A percentile compares a stretch with the other conserved stretches of the same genome.
Conservation (phyloP, 1,140 invertebrate genomes). For the Rhyacophila brunnea region DNA sequence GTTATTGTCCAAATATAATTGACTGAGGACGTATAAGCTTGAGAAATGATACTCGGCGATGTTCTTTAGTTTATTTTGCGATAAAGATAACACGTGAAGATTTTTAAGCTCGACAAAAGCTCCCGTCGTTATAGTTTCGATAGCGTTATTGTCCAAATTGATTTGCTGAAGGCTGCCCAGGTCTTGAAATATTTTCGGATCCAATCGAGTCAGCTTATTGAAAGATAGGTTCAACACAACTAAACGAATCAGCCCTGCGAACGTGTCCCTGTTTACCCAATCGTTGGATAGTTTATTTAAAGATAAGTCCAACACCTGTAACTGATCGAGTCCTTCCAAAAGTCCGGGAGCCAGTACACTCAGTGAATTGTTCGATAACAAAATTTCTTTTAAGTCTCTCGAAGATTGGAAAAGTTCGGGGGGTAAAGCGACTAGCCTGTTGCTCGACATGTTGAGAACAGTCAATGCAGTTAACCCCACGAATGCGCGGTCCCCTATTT, state of each 20-base stretch:
- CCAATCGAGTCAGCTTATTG: constrained; percentile 70
- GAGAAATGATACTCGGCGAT: constrained; percentile 71
- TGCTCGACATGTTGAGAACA: constrained; percentile 74
- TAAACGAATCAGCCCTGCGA: constrained; percentile 70
- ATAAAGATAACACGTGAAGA: constrained; percentile 71
- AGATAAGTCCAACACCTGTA: constrained; percentile 76
- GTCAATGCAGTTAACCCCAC: constrained; percentile 66
- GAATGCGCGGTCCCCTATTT: constrained; percentile 72
- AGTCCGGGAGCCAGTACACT: constrained; percentile 74
- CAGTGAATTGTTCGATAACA: constrained; percentile 80
- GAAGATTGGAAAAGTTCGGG: constrained; percentile 74
- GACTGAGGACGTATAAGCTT: constrained; percentile 71
- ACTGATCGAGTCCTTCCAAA: constrained; percentile 71
- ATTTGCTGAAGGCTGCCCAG: constrained; percentile 75
- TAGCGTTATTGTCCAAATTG: constrained; percentile 73
- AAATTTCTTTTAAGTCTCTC: constrained; percentile 67
- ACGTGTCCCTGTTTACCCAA: constrained; percentile 79
- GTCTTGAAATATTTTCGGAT: constrained; percentile 73
- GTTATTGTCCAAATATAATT: constrained; percentile 76
- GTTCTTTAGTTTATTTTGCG: constrained; percentile 68
- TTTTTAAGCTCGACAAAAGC: constrained; percentile 75
- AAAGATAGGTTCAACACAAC: constrained; percentile 75
- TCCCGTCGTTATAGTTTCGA: constrained; percentile 69
- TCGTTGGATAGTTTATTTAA: constrained; percentile 73
- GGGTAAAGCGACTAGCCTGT: constrained; percentile 73